Percentiles rank a stretch among this genome's conserved stretches.
Conservation (phyloP, 1,140 invertebrate species). For the Chymomyza costata region DNA sequence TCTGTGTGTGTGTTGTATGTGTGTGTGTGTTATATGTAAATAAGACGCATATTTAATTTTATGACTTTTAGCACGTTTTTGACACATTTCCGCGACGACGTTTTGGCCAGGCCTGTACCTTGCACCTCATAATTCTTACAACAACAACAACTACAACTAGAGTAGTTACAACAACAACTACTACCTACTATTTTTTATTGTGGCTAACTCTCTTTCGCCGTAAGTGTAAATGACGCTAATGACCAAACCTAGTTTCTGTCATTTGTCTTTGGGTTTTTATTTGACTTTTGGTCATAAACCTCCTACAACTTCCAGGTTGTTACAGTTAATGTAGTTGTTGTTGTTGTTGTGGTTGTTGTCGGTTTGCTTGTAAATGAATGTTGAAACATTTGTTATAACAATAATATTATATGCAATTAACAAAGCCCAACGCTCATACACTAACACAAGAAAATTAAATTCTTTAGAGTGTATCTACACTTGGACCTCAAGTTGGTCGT, state of each 20-base stretch:
- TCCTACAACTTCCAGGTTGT: conserved; percentile 4
- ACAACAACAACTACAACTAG: conserved; percentile 2
- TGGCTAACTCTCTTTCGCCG: conserved; percentile 7
- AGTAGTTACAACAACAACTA: conserved; percentile 5
- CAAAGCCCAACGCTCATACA: too few relatives aligned
- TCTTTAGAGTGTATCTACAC: too few relatives aligned
- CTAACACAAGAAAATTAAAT: too few relatives aligned
- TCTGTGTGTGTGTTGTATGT: not conserved
- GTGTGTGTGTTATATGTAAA: conserved; percentile 47
- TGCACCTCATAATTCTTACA: not conserved
- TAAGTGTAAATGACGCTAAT: conserved; percentile 71
- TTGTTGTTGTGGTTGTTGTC: conserved; percentile 27
- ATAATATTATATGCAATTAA: conserved; percentile 10
- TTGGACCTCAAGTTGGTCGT: too few relatives aligned
- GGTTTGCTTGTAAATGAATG: conserved; percentile 49
- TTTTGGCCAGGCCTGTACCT: conserved; percentile 4
- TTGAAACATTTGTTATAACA: conserved; percentile 42
- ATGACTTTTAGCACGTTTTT: conserved; percentile 74
- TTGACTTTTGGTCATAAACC: conserved; percentile 4
- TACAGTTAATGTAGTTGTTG: not conserved
- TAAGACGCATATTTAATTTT: conserved; percentile 73
- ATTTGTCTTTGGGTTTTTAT: conserved; percentile 47
- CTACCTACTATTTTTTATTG: conserved; percentile 17
- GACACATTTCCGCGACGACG: conserved; percentile 66
- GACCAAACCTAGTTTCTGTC: conserved; percentile 66